phyloP scores from a whole-genome alignment of 2,797 vertebrate species.

The Rhynchotus rufescens region DNA sequence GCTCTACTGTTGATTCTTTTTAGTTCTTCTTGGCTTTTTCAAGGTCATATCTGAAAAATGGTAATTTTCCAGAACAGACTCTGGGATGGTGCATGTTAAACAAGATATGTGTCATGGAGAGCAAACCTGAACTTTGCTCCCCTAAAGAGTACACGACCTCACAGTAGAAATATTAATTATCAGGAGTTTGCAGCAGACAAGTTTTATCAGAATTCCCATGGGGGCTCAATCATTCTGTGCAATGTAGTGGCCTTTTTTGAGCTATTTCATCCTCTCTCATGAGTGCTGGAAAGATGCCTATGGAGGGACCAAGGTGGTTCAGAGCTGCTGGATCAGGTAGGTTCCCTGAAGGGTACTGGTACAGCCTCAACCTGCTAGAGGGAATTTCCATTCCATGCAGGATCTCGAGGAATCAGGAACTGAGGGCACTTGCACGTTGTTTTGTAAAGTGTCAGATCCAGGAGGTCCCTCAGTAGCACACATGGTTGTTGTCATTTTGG shows the following conservation, averaged over 20 bases:
- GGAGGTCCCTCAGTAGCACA: background rate
- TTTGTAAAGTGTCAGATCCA: background rate
- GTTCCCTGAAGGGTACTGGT: rapidly evolving
- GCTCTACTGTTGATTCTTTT: background rate
- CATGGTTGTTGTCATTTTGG: background rate
- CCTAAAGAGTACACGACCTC: background rate
- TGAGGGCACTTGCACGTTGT: background rate
- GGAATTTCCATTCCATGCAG: rapidly evolving
- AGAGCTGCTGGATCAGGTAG: background rate
- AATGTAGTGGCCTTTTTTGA: background rate
- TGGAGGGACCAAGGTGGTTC: background rate
- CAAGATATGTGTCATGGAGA: background rate
- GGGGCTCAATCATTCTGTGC: background rate
- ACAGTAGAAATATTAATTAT: background rate
- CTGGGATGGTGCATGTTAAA: background rate
- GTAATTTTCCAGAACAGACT: background rate
- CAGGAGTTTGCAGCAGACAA: background rate
- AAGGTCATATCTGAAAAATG: background rate
- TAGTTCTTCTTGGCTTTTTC: background rate
- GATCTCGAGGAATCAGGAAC: background rate
- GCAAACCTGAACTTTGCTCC: background rate
- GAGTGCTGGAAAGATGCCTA: background rate
- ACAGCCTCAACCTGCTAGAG: no score
- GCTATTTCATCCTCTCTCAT: background rate
- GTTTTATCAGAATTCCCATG: background rate